phyloP scores from a whole-genome alignment of 2,797 vertebrate genomes.

The Gouania willdenowi region DNA sequence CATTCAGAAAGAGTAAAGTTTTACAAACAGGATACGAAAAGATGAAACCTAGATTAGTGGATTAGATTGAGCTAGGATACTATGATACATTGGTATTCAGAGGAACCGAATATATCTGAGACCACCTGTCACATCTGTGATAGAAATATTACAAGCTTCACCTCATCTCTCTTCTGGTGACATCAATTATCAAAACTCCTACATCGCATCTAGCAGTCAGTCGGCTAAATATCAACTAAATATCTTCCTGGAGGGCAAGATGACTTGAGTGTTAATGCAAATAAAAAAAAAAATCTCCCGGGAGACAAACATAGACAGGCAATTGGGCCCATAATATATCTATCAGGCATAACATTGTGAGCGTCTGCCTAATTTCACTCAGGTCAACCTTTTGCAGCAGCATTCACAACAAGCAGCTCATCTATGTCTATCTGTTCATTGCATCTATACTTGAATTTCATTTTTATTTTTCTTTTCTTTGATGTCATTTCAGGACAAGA shows the following conservation, averaged over 20 bases:
- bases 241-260: slow-evolving; percentile 1
- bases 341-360: too few species aligned
- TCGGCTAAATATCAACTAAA: slow-evolving; percentile 3
- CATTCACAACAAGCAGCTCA: too few species aligned
- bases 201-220: background rate
- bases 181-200: slow-evolving; percentile 6
- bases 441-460: too few species aligned
- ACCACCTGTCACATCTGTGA: slow-evolving; percentile 5
- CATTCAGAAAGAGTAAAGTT: too few species aligned
- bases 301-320: background rate
- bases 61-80: too few species aligned
- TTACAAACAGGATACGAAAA: too few species aligned
- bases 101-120: slow-evolving; percentile 8
- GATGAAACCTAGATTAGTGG: too few species aligned
- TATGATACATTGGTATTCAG: slow-evolving; percentile 33
- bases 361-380: too few species aligned
- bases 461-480: too few species aligned
- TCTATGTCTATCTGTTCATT: too few species aligned
- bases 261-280: slow-evolving; percentile 3
- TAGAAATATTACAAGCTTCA: slow-evolving; percentile 15
- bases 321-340: background rate
- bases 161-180: slow-evolving; percentile 2
- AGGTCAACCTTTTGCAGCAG: too few species aligned
- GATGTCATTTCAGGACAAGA: too few species aligned
- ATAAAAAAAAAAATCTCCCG: background rate